Evolutionary conservation across 2,888 invertebrate genomes (phyloP), one percentile per base, ranked within the genome.

Genomic region (Agrochola circellaris): DNA sequence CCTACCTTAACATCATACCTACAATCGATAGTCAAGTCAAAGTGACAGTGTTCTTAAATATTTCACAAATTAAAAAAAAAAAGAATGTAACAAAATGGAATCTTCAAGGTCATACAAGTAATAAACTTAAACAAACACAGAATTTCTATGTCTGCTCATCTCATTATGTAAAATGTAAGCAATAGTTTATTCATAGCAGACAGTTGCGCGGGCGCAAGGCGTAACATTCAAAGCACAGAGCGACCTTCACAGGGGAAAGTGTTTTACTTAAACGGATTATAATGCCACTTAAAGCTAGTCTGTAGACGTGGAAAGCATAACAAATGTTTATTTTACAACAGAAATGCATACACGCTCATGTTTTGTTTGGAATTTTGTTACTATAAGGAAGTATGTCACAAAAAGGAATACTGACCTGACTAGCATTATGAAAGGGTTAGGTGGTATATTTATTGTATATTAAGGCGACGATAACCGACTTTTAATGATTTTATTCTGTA

Each of bases 171-270:
- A 73, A 82, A 82, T 73, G 77, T 73, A 81, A 75, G 74, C 77
- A 78, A 86, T 86, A 87, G 82, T 85, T 72, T 87, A 88, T 89
- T 82, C 89, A 89, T 89, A 90, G 88, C 86, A 87, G 89, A 89
- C 83, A 79, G 90, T 87, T 87, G 88, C 91, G 88, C 90, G 89
- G 45, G 83, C 92, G 89, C 90, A 87, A 87, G 68, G 77, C 89
- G 87, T 87, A 84, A 92, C 90, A 93, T 93, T 92, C 93, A 92
- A 93, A 91, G 91, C 93, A 90, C 90, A 92, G 86, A 81, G 75
- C 92, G 95, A 95, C 95, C 95, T 95, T 95, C 95, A 91, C 80
- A 48, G 81, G 93, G 81, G 95, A 95, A 95, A 95, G 95, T 95
- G 94, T 94, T 95, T 94, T 91, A 93, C 93, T 93, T 89, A 91